Percentiles rank a stretch among this genome's conserved stretches.
phyloP scores from a whole-genome alignment of 2,797 vertebrate species.

The Malacoraja senta region DNA sequence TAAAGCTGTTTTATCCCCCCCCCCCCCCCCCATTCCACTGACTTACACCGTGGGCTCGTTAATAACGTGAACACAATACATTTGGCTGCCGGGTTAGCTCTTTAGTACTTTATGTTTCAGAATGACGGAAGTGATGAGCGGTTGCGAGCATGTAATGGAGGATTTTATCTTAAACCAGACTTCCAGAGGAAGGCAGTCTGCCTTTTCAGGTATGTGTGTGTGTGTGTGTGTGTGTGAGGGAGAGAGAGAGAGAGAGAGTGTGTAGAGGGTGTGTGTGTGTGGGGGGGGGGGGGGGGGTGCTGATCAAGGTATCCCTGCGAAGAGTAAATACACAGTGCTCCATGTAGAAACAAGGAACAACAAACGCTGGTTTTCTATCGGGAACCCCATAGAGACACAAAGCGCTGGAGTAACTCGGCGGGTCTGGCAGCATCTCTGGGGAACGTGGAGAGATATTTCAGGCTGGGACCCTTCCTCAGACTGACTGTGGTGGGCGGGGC shows the following conservation, averaged over 20 bases:
- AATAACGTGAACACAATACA: background rate
- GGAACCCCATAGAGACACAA: no score
- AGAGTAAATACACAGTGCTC: background rate
- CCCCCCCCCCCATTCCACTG: no score
- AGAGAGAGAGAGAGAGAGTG: no score
- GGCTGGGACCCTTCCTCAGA: no score
- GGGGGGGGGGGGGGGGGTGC: background rate
- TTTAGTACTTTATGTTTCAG: conserved; percentile 47
- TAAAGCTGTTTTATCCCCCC: background rate
- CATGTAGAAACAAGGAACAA: no score
- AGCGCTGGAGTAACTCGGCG: no score
- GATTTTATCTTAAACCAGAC: conserved; percentile 61
- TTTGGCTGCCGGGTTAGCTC: background rate
- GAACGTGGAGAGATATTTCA: no score
- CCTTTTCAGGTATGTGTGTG: conserved; percentile 60
- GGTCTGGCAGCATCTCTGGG: no score
- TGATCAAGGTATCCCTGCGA: background rate
- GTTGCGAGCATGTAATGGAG: conserved; percentile 68
- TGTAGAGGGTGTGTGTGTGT: no score
- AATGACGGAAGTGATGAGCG: conserved; percentile 81
- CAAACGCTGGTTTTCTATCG: no score
- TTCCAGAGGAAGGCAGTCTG: conserved; percentile 59
- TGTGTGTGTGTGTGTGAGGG: background rate
- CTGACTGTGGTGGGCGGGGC: no score
- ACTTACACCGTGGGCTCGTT: no score